Base-by-base conservation (phyloP, 2,888 invertebrate genomes). In the Exocentrus adspersus region DNA sequence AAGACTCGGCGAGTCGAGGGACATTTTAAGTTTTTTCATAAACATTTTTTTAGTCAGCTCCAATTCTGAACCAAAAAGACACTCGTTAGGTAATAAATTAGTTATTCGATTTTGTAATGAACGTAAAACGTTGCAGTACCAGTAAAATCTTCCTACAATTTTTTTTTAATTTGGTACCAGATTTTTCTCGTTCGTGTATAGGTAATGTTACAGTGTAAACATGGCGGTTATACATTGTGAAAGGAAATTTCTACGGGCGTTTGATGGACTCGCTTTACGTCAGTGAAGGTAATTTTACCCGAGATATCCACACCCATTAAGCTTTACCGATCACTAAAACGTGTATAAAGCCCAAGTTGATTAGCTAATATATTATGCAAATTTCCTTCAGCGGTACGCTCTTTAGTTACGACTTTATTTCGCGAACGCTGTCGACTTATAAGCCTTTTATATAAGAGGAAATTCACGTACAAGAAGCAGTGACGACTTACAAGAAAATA, bases 341-440 rank as follows among this genome's bases (percentile, higher is more conserved):
- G 14, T 1, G 17, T 28, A 5, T 28, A 48, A 6, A 16, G 48
- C 28, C n/a, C 3, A 48, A 28, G 2, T 48, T 48, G 20, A 48
- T 48, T 48, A 48, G 48, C 16, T 48, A 48, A 48, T 48, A 30
- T 48, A 48, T 48, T 48, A 24, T 24, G 28, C 10, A 48, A 48
- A 48, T 48, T 24, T 16, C 48, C 48, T 7, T 7, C 48, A 14
- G 48, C 48, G 9, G 16, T 24, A 4, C 10, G 9, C 16, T n/a
- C 12, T 28, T 28, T 28, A 24, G 48, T 48, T 48, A 28, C 28
- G 17, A 48, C 28, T 48, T 28, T 17, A 30, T 48, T 12, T 24
- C 46, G 17, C 46, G 21, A 24, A 48, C n/a, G n/a, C n/a, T n/a
- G n/a, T n/a, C n/a, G n/a, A n/a, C n/a, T n/a, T n/a, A n/a, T n/a